A percentile compares a stretch with the other conserved stretches of the same genome.
phyloP scores from a whole-genome alignment of 2,113 vertebrate genomes.

The Phalacrocorax aristotelis region DNA sequence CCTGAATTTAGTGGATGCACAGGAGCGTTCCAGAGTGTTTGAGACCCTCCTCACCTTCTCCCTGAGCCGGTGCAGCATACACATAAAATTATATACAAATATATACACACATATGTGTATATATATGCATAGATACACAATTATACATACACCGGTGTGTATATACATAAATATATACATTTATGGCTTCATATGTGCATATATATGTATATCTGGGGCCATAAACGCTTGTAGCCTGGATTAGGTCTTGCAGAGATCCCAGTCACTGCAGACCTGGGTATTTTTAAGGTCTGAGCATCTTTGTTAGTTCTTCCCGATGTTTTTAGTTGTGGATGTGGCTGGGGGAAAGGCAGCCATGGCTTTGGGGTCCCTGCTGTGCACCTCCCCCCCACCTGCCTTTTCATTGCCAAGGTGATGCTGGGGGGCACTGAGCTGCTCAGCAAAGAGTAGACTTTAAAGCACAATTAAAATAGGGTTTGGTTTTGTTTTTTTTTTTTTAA shows the following conservation, averaged over 20 bases:
- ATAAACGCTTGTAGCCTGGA: neutral
- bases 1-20: neutral
- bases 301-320: neutral
- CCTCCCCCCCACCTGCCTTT: neutral
- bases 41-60: neutral
- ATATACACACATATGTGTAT: neutral
- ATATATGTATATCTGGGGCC: neutral
- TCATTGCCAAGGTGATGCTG: neutral
- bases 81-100: neutral
- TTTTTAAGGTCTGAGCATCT: neutral
- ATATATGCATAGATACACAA: neutral
- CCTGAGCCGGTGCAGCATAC: neutral
- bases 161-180: no score
- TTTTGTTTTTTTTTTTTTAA: neutral
- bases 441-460: neutral
- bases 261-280: neutral
- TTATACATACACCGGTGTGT: no score
- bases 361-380: neutral
- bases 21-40: neutral
- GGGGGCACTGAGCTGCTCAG: neutral
- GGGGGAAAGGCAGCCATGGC: neutral
- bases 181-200: neutral
- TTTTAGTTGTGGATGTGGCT: accelerated
- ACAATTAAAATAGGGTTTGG: neutral
- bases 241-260: neutral